These are phyloP conservation scores for Microcebus griseorufus DNA, from an alignment of 2,113 vertebrate genomes.

Conservation along the genomic window DNA sequence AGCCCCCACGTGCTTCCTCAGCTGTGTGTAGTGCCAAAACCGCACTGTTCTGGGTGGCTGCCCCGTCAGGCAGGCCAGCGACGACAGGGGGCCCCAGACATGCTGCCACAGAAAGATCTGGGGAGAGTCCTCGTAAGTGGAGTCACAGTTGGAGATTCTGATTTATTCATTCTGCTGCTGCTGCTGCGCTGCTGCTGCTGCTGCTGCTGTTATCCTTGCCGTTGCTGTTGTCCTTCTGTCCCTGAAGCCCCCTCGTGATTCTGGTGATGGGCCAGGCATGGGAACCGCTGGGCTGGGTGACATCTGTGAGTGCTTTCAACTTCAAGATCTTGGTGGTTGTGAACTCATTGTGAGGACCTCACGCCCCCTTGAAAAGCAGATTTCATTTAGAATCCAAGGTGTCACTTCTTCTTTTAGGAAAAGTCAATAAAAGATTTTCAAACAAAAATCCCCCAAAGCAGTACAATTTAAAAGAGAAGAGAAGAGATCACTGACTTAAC, in stretches of 20 bases:
- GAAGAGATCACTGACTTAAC: slow-evolving; percentile 61
- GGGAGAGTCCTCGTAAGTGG: neutral
- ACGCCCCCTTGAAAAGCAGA: neutral
- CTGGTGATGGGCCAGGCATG: neutral
- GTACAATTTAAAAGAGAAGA: slow-evolving; percentile 56
- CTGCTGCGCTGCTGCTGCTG: no score
- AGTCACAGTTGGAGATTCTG: neutral
- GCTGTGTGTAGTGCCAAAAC: neutral
- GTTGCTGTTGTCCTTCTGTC: rapidly evolving
- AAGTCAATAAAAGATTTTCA: slow-evolving; percentile 71
- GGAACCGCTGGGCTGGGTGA: neutral
- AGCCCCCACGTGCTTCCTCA: rapidly evolving
- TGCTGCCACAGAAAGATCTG: neutral
- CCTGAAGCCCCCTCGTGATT: neutral
- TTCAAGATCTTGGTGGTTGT: neutral
- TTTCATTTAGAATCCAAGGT: slow-evolving; percentile 41
- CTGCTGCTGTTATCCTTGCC: neutral
- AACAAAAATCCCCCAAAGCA: slow-evolving; percentile 62
- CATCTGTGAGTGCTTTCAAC: neutral
- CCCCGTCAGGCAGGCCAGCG: neutral
- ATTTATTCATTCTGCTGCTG: neutral
- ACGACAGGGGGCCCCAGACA: neutral
- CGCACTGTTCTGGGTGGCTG: rapidly evolving
- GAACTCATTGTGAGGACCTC: neutral
- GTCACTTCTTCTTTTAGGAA: slow-evolving; percentile 49